Base-by-base conservation (phyloP, 2,797 vertebrate species). In the Pogonophryne albipinna region DNA sequence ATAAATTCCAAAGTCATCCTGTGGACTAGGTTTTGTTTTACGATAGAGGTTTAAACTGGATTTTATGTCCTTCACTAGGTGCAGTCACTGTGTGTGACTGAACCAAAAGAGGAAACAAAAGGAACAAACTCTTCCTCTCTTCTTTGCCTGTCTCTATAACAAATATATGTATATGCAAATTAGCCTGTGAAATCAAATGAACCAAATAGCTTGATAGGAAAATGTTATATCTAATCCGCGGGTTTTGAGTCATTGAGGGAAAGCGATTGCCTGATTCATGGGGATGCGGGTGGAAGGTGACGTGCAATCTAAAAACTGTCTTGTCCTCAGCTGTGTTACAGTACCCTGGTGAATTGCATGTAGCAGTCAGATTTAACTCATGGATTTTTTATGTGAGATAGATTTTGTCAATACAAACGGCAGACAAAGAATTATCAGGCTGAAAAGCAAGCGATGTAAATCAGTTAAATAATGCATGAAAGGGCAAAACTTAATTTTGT, bases 91-190 rank as follows among this genome's bases (percentile, higher is more conserved):
- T 47, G n/a, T n/a, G 11, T 17, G 57, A 38, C 51, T 80, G 75
- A 85, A 47, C 67, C 55, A 55, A 59, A 38, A 63, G 20, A 70
- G 47, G 62, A 76, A 74, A 85, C 53, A 75, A 81, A 84, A 53
- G 47, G 12, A 13, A 68, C 9, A 2, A 41, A 4, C 27, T 61
- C 66, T 50, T 49, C 3, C 41, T 51, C 56, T 77, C 10, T 51
- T 19, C 64, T 42, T 46, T 4, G 1, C 58, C 63, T 63, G 52
- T 67, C 74, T 57, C 70, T 47, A 45, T 1, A 16, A 71, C 61
- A 83, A 79, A 88, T 65, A 80, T 83, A 84, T 79, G 66, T 84
- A 65, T 66, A 85, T 85, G 79, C 66, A 89, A 84, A 89, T 83
- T 53, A 71, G 41, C 34, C 42, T 52, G 74, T 72, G 60, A 71